Percentiles rank a stretch among this genome's conserved stretches.
Conservation (phyloP, 2,888 invertebrate genomes). For the Muscina levida region DNA sequence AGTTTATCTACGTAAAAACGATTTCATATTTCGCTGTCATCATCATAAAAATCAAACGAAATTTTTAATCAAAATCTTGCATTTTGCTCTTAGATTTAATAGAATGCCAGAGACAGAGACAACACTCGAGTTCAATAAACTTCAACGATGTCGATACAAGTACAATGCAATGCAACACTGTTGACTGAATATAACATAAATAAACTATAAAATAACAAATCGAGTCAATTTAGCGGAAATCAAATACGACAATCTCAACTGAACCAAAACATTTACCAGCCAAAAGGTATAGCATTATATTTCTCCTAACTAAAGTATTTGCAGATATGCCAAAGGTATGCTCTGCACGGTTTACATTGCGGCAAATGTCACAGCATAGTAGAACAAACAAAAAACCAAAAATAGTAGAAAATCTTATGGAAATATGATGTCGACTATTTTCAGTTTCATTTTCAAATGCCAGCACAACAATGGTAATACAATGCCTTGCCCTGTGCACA, state of each 20-base stretch:
- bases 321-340: conserved; percentile 11
- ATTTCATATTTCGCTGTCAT: conserved; percentile 52
- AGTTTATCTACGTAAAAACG: conserved; percentile 48
- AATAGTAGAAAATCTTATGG: conserved; percentile 37
- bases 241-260: conserved; percentile 64
- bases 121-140: conserved; percentile 58
- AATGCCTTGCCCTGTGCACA: conserved; percentile 21
- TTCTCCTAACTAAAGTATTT: conserved; percentile 15
- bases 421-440: conserved; percentile 56
- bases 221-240: conserved; percentile 72
- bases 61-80: conserved; percentile 35
- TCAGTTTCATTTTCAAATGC: conserved; percentile 26
- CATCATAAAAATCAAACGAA: conserved; percentile 59
- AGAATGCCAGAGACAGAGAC: conserved; percentile 17
- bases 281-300: conserved; percentile 22
- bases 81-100: conserved; percentile 3
- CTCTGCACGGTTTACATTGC: background rate
- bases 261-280: conserved; percentile 50
- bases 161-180: conserved; percentile 36
- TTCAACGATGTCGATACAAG: conserved; percentile 30
- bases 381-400: conserved; percentile 9
- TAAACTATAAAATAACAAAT: conserved; percentile 71
- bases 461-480: conserved; percentile 1
- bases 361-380: background rate
- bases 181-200: conserved; percentile 57